Evolutionary conservation across 2,113 vertebrate genomes (phyloP).

Genomic region (Carassius carassius): DNA sequence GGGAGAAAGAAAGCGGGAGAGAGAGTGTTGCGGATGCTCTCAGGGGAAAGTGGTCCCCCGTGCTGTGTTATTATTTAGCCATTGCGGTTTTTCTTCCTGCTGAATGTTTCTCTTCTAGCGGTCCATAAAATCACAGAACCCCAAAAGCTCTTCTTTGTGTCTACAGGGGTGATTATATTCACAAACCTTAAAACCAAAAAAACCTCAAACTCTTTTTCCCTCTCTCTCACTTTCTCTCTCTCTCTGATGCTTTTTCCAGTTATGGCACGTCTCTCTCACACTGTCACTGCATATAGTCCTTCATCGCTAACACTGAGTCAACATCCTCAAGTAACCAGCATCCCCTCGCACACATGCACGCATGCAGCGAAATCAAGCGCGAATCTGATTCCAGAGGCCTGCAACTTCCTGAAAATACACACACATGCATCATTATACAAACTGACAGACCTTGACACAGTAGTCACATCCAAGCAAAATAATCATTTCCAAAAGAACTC

Average conservation of each 20-base stretch:
- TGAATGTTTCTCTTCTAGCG: slow-evolving; percentile 60
- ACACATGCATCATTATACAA: slow-evolving; percentile 23
- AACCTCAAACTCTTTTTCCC: slow-evolving; percentile 40
- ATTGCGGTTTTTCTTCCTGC: slow-evolving; percentile 55
- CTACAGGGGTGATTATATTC: slow-evolving; percentile 58
- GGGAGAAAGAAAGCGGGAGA: slow-evolving; percentile 30
- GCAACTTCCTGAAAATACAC: slow-evolving; percentile 46
- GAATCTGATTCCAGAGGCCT: neutral
- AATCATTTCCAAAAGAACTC: slow-evolving; percentile 18
- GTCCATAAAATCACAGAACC: slow-evolving; percentile 56
- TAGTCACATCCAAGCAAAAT: slow-evolving; percentile 42
- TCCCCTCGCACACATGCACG: neutral
- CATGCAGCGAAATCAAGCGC: slow-evolving; percentile 1
- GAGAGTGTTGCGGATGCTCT: slow-evolving; percentile 33
- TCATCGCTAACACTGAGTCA: slow-evolving; percentile 44
- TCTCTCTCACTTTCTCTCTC: neutral
- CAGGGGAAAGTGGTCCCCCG: slow-evolving; percentile 51
- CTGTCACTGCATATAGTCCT: slow-evolving; percentile 27
- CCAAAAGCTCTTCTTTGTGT: slow-evolving; percentile 59
- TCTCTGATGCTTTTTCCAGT: neutral
- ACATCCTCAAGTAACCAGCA: slow-evolving; percentile 38
- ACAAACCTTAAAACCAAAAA: slow-evolving; percentile 58
- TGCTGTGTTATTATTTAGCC: slow-evolving; percentile 59
- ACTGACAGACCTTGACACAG: slow-evolving; percentile 10
- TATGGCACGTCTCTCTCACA: slow-evolving; percentile 14